Percentiles rank a stretch among this genome's conserved stretches.
phyloP scores from a whole-genome alignment of 2,113 vertebrate species.

The Austrofundulus limnaeus region DNA sequence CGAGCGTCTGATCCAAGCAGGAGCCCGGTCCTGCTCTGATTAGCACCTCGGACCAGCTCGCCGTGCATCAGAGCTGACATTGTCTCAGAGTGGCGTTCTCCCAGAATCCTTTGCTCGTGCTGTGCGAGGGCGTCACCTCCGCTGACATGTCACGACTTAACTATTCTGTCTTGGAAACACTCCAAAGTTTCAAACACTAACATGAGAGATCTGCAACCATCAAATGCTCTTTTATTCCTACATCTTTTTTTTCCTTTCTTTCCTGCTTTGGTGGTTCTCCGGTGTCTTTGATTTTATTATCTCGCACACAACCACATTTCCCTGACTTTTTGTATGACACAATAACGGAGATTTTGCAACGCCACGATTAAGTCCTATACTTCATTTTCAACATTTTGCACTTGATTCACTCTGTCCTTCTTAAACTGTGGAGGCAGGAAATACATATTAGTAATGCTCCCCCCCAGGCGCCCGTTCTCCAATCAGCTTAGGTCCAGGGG shows the following conservation, averaged over 20 bases:
- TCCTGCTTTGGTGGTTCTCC: constrained; percentile 50
- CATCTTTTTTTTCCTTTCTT: constrained; percentile 16
- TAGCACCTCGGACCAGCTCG: constrained; percentile 91
- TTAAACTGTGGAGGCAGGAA: constrained; percentile 63
- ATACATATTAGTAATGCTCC: constrained; percentile 71
- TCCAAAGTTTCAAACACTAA: constrained; percentile 47
- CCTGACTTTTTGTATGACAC: constrained; percentile 43
- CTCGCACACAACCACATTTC: constrained; percentile 38
- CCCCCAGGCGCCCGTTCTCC: constrained; percentile 67
- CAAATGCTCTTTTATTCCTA: constrained; percentile 28
- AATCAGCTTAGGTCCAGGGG: constrained; percentile 75
- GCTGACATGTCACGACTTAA: constrained; percentile 88
- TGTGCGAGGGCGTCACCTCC: constrained; percentile 77
- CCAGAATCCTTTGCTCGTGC: constrained; percentile 87
- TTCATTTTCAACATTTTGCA: constrained; percentile 69
- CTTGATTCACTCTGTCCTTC: constrained; percentile 61
- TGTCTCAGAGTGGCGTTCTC: constrained; percentile 91
- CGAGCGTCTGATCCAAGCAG: constrained; percentile 69
- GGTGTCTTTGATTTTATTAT: constrained; percentile 60
- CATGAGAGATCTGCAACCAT: constrained; percentile 36
- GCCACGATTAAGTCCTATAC: constrained; percentile 59
- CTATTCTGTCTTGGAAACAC: constrained; percentile 84
- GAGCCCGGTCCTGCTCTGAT: constrained; percentile 84
- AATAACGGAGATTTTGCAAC: constrained; percentile 57
- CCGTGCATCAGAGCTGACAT: constrained; percentile 93